Percentiles rank a stretch among this genome's conserved stretches.
Evolutionary conservation across 2,888 invertebrate genomes (phyloP).

Genomic region (Melieria crassipennis): DNA sequence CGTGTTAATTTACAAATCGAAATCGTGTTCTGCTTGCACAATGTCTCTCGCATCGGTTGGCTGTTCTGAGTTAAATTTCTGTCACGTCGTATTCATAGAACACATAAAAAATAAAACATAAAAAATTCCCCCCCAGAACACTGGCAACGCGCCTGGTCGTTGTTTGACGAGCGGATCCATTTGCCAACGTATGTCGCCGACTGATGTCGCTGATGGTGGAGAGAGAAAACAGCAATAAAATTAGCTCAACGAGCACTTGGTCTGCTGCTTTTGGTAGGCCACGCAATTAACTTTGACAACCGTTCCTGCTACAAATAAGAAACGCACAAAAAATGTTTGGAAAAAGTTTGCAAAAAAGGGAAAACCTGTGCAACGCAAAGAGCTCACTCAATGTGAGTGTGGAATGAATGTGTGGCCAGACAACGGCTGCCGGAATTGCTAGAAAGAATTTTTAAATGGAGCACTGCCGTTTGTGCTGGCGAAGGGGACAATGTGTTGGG

Average conservation of each 20-base stretch:
- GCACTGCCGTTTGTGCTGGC: not conserved
- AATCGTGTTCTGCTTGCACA: no score
- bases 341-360: not conserved
- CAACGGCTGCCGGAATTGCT: not conserved
- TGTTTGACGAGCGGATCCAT: no score
- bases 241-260: conserved; percentile 1
- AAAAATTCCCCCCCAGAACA: no score
- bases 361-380: not conserved
- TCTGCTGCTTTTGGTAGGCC: conserved; percentile 30
- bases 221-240: not conserved
- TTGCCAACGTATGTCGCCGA: no score
- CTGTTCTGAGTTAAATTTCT: no score
- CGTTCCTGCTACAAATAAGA: not conserved
- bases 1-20: no score
- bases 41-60: no score
- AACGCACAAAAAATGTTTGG: not conserved
- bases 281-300: conserved; percentile 40
- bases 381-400: not conserved
- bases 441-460: not conserved
- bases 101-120: no score
- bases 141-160: no score
- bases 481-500: not conserved
- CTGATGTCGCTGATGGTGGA: no score
- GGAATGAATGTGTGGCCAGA: not conserved
- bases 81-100: no score